Evolutionary conservation across 2,888 invertebrate genomes (phyloP), one percentile per base, ranked within the genome.

Genomic region (Priocnemis perturbator): DNA sequence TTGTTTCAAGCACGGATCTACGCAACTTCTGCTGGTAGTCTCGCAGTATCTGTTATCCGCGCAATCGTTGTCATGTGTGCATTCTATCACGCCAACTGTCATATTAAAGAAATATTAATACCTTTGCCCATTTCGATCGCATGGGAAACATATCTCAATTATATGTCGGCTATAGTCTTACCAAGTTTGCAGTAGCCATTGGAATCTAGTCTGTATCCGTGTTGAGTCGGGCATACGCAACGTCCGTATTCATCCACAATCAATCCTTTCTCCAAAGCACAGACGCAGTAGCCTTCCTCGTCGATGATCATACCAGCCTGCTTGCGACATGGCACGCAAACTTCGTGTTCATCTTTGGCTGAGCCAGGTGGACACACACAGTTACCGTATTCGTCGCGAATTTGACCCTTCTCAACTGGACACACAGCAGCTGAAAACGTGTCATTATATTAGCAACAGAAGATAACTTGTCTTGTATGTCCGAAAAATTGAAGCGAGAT

Each of bases 291-390:
- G 0, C 96, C 96, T 50, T 93, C 92, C 63, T 93, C 92, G 81
- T 95, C 95, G 23, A 96, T 91, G 70, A 93, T 92, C 84, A 93
- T 93, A 1, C 96, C 97, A 75, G 93, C 92, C 71, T 93, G 93
- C 26, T 91, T 90, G 15, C 91, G 90, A 83, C 97, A 97, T 0
- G 93, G 93, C 7, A 93, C 91, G 83, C 97, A 97, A 83, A 95
- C 93, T 61, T 96, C 96, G 79, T 93, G 92, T 50, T 93, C 92
- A 85, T 96, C 93, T 9, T 95, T 91, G 0, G 94, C 96, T 80
- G 93, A 93, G 61, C 94, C 94, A 5, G 94, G 93, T 75, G 95
- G 93, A 86, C 97, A 97, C 0, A 93, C 90, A 78, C 95, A 95
- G 79, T 92, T 92, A 72, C 95, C 92, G 84, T 92, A 89, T 60